Percentiles rank a stretch among this genome's conserved stretches.
Evolutionary conservation across 2,888 invertebrate species (phyloP).

Genomic region (Drosophila greeni): DNA sequence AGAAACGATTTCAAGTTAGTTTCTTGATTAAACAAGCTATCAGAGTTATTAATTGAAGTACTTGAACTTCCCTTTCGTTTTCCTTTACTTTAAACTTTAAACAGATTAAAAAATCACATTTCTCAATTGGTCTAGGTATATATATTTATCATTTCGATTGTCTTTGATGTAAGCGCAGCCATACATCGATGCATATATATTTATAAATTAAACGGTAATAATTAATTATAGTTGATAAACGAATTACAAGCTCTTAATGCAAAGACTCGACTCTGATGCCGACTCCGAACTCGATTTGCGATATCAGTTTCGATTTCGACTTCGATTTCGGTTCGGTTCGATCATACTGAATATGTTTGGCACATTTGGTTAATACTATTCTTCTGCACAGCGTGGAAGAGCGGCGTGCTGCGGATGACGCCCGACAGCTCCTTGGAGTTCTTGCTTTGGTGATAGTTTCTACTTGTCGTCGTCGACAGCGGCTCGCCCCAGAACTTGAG

Average conservation of each 20-base stretch:
- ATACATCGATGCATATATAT: conserved; percentile 30
- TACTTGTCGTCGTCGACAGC: conserved; percentile 77
- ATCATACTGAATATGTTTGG: conserved; percentile 77
- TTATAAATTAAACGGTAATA: conserved; percentile 60
- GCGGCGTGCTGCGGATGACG: conserved; percentile 76
- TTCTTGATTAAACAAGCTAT: background rate
- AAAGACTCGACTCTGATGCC: conserved; percentile 23
- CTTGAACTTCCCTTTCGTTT: too few species aligned
- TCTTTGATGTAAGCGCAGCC: conserved; percentile 30
- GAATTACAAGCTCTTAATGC: conserved; percentile 57
- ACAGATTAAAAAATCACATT: background rate
- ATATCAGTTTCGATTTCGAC: background rate
- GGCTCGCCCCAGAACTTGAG: conserved; percentile 79
- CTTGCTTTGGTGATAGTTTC: conserved; percentile 77
- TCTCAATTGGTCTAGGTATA: conserved; percentile 37
- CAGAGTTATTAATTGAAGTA: background rate
- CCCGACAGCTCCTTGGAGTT: conserved; percentile 77
- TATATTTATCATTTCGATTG: conserved; percentile 35
- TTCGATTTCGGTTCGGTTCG: conserved; percentile 1
- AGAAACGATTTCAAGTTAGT: background rate
- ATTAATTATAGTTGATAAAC: conserved; percentile 44
- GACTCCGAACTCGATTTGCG: background rate
- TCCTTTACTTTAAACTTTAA: background rate
- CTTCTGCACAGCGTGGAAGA: conserved; percentile 75
- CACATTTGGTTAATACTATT: conserved; percentile 75